These are phyloP conservation scores for Amia ocellicauda DNA, from an alignment of 2,113 vertebrate species.

Conservation along the genomic window DNA sequence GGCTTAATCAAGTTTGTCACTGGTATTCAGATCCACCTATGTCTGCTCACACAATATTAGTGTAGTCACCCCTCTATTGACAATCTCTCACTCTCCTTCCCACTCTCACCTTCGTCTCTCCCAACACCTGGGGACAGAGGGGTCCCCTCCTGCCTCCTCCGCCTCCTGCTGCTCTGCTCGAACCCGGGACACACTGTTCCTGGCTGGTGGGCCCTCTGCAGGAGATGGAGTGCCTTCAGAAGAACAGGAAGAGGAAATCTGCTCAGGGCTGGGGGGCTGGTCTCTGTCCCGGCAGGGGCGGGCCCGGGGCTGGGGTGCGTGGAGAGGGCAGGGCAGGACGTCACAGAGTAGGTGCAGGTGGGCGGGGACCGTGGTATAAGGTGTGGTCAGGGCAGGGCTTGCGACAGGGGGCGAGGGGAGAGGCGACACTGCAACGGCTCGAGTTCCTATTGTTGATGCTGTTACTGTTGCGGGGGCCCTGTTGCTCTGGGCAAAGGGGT, in stretches of 20 bases:
- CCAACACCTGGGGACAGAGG: no score
- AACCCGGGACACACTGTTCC: neutral
- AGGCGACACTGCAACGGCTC: no score
- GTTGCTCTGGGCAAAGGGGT: constrained; percentile 4
- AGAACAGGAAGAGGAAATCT: constrained; percentile 17
- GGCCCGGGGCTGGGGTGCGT: neutral
- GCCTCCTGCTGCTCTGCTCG: constrained; percentile 9
- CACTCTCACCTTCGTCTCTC: no score
- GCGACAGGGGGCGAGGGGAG: constrained; percentile 32
- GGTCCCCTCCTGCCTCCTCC: constrained; percentile 10
- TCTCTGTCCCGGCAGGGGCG: neutral
- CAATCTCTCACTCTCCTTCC: no score
- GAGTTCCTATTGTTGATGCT: no score
- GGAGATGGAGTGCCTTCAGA: constrained; percentile 27
- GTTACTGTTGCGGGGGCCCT: constrained; percentile 19
- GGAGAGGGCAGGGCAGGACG: constrained; percentile 48
- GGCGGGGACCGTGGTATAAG: constrained; percentile 41
- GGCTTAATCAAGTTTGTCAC: no score
- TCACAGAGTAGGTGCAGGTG: constrained; percentile 57
- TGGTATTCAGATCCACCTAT: no score
- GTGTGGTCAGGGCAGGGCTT: constrained; percentile 29
- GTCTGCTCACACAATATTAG: no score
- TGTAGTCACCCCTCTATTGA: no score
- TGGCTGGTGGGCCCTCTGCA: no score
- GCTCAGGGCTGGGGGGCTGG: neutral